A percentile compares a stretch with the other conserved stretches of the same genome.
These are phyloP conservation scores for Mormyrus lacerda DNA, from an alignment of 2,113 vertebrate species.

Conservation along the genomic window DNA sequence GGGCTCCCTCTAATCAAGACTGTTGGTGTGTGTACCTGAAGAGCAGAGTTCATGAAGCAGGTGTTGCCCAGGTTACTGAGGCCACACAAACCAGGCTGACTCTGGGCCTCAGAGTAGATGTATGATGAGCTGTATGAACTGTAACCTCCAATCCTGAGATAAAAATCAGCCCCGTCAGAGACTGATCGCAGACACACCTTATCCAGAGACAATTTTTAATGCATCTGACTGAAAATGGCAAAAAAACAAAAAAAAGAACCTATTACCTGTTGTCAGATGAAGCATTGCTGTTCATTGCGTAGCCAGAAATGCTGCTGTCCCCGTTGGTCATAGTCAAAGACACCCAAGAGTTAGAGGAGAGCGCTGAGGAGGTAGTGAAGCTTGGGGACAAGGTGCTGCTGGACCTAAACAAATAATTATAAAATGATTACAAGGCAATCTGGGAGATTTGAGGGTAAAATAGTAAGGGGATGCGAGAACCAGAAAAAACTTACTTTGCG, in stretches of 20 bases:
- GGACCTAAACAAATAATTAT: conserved; percentile 61
- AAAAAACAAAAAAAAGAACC: not conserved
- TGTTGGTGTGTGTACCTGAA: conserved; percentile 67
- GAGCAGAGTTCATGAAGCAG: conserved; percentile 97
- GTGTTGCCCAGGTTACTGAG: conserved; percentile 96
- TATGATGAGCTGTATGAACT: conserved; percentile 78
- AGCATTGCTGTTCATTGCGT: conserved; percentile 78
- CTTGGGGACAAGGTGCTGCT: conserved; percentile 81
- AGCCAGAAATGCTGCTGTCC: conserved; percentile 76
- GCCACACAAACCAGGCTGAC: conserved; percentile 86
- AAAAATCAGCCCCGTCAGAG: conserved; percentile 6
- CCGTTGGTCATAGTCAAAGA: conserved; percentile 84
- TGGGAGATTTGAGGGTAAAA: not conserved
- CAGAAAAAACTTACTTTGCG: conserved; percentile 66
- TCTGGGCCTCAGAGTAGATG: conserved; percentile 77
- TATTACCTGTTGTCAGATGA: conserved; percentile 66
- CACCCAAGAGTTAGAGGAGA: conserved; percentile 78
- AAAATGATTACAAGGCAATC: not conserved
- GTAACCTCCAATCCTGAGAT: conserved; percentile 71
- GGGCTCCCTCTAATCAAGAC: not conserved
- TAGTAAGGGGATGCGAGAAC: not conserved
- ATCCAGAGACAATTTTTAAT: not conserved
- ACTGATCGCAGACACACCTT: not conserved
- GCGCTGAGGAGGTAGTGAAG: conserved; percentile 89
- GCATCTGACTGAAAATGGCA: not conserved